These are phyloP conservation scores for Gari tellinella DNA, from an alignment of 2,888 invertebrate species.

Conservation along the genomic window DNA sequence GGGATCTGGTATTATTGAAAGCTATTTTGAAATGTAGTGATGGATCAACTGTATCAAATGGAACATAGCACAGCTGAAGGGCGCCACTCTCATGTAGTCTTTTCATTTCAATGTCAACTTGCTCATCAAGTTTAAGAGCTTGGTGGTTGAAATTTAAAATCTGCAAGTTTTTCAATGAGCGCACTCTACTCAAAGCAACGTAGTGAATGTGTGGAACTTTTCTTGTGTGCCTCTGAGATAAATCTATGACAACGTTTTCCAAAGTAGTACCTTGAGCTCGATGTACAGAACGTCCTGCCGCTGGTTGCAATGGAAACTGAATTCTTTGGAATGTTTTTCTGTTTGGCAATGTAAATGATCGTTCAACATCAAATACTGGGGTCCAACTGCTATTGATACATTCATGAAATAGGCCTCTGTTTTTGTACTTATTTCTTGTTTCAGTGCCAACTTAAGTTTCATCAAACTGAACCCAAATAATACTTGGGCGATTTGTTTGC, in stretches of 20 bases:
- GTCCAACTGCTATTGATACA: conserved; percentile 42
- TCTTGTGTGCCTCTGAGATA: conserved; percentile 19
- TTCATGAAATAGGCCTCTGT: conserved; percentile 30
- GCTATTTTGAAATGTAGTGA: conserved; percentile 34
- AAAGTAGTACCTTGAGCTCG: conserved; percentile 54
- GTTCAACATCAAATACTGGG: conserved; percentile 51
- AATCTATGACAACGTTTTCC: conserved; percentile 22
- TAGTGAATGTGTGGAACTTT: conserved; percentile 52
- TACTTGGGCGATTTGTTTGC: conserved; percentile 42
- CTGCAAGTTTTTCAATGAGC: conserved; percentile 38
- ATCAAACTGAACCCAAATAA: conserved; percentile 51
- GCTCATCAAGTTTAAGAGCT: conserved; percentile 34
- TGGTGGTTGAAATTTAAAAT: conserved; percentile 49
- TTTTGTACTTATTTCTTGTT: conserved; percentile 38
- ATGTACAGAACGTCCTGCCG: conserved; percentile 56
- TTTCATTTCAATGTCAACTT: conserved; percentile 42
- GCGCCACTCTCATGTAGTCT: conserved; percentile 27
- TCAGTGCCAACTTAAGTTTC: conserved; percentile 25
- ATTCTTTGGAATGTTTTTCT: conserved; percentile 46
- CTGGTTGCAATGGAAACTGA: conserved; percentile 49
- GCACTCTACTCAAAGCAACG: conserved; percentile 49
- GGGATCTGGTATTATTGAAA: conserved; percentile 32
- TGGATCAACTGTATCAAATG: conserved; percentile 23
- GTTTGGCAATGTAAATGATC: conserved; percentile 37
- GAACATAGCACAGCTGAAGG: conserved; percentile 33